phyloP scores from a whole-genome alignment of 2,888 invertebrate species.

The Lasius fuliginosus region DNA sequence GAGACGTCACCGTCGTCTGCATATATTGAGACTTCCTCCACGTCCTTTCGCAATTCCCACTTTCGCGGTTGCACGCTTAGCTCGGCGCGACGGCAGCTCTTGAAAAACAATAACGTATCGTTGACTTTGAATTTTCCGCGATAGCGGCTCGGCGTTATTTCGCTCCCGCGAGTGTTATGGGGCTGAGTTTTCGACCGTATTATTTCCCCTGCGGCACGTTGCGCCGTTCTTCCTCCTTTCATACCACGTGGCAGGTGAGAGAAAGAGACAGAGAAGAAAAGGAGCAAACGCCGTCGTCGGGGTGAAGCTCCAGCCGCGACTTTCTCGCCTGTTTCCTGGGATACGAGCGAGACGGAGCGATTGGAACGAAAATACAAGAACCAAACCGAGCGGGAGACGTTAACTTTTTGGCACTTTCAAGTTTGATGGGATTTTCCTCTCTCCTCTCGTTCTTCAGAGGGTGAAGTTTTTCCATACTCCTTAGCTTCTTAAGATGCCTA shows the following conservation, averaged over 20 bases:
- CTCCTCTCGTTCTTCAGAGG: constrained; percentile 36
- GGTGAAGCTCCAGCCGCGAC: constrained; percentile 69
- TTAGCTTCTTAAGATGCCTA: constrained; percentile 37
- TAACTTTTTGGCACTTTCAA: constrained; percentile 79
- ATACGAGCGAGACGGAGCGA: constrained; percentile 53
- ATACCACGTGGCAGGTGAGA: neutral
- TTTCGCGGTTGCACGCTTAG: constrained; percentile 52
- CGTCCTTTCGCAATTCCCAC: constrained; percentile 20
- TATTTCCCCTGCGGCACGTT: constrained; percentile 80
- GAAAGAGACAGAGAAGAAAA: constrained; percentile 39
- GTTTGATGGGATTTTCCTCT: constrained; percentile 78
- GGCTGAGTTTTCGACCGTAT: constrained; percentile 76
- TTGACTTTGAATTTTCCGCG: constrained; percentile 79
- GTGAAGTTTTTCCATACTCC: constrained; percentile 36
- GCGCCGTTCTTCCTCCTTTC: constrained; percentile 46
- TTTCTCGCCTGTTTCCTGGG: constrained; percentile 72
- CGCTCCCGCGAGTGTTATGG: constrained; percentile 60
- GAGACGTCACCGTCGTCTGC: constrained; percentile 35
- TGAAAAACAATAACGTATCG: constrained; percentile 79
- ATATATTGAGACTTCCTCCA: constrained; percentile 18
- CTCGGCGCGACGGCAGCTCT: constrained; percentile 65
- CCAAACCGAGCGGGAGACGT: constrained; percentile 65
- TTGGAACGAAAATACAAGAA: constrained; percentile 65
- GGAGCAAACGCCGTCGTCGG: constrained; percentile 51
- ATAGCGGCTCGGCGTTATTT: constrained; percentile 74